phyloP scores from a whole-genome alignment of 2,797 vertebrate genomes.

The Mergus octosetaceus region DNA sequence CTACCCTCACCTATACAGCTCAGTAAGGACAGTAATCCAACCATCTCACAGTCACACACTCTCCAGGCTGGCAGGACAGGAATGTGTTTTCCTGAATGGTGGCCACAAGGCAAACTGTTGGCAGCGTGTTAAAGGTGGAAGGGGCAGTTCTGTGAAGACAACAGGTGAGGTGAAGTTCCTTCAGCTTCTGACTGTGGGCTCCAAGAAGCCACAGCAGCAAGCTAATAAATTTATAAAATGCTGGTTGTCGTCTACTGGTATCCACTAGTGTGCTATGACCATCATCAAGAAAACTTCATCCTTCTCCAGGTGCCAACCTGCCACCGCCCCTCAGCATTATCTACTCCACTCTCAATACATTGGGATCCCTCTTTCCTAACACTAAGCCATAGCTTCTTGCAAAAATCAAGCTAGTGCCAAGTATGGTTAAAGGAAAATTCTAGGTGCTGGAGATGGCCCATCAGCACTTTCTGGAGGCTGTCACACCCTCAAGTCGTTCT shows the following conservation, averaged over 20 bases:
- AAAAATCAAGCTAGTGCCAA: not conserved
- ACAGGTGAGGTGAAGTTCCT: not conserved
- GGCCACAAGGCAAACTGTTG: not conserved
- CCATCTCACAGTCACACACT: not conserved
- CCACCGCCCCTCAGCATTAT: not conserved
- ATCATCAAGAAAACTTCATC: not conserved
- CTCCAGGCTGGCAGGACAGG: not conserved
- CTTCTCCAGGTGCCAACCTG: not conserved
- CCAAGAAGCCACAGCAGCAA: not conserved
- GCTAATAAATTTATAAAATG: not conserved
- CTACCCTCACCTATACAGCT: not conserved
- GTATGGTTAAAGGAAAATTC: not conserved
- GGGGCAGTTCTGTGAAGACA: not conserved
- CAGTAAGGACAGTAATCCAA: not conserved
- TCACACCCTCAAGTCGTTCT: not conserved
- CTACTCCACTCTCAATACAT: not conserved
- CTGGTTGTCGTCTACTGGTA: not conserved
- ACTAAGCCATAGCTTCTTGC: not conserved
- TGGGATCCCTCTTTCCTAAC: not conserved
- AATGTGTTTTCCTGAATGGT: not conserved
- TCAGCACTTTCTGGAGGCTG: not conserved
- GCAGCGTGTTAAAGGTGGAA: not conserved
- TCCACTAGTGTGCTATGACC: too few relatives aligned
- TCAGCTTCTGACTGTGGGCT: not conserved
- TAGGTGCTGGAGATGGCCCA: not conserved